Evolutionary conservation across 2,113 vertebrate species (phyloP).

Genomic region (Turdus rufiventris): DNA sequence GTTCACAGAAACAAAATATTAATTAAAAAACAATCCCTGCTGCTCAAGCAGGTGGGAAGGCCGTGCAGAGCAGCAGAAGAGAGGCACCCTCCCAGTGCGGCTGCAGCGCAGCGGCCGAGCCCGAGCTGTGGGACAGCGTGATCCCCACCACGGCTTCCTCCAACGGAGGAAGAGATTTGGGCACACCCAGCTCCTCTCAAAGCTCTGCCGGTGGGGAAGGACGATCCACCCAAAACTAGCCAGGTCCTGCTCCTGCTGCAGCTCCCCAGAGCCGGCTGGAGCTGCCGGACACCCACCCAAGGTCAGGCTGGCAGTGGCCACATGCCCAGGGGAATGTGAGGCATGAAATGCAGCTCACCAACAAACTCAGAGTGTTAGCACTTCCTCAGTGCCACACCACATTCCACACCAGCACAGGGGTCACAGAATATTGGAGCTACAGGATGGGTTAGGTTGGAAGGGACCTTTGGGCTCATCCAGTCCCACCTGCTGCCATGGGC

Average conservation of each 20-base stretch:
- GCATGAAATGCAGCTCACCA: background rate
- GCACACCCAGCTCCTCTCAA: background rate
- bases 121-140: background rate
- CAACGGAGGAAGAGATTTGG: background rate
- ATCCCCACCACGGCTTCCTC: background rate
- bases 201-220: background rate
- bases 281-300: background rate
- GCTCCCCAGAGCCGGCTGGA: background rate
- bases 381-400: no score
- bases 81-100: rapidly evolving
- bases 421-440: background rate
- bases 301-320: background rate
- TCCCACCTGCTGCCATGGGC: background rate
- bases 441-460: background rate
- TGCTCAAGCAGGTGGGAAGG: background rate
- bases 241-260: background rate
- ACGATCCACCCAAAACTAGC: background rate
- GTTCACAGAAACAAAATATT: background rate
- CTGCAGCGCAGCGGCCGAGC: rapidly evolving
- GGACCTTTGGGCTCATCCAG: background rate
- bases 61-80: background rate
- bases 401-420: background rate
- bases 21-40: background rate
- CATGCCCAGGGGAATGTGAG: rapidly evolving
- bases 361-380: background rate